Evolutionary conservation across 2,888 invertebrate species (phyloP), one percentile per base, ranked within the genome.

Genomic region (Eilema depressum): DNA sequence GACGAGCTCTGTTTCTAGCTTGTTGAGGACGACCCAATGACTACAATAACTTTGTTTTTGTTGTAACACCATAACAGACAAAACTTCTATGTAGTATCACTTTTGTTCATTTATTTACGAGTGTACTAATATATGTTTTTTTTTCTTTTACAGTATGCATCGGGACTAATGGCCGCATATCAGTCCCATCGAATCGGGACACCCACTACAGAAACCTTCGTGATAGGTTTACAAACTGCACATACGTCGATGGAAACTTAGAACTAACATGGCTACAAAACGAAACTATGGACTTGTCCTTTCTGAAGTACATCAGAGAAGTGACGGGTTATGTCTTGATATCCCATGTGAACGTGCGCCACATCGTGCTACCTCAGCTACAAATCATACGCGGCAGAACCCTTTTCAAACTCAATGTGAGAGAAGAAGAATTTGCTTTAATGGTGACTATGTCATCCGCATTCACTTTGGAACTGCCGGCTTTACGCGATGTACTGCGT

Each of bases 181-280:
- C 98, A 70, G 98, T 98, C 85, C 98, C 98, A 74, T 98, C 98
- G 80, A 98, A 98, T 93, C 97, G 98, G 82, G 97, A 98, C 78
- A 98, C 98, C 87, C 99, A 99, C 95, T 98, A 98, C 96, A 96
- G 98, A 83, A 99, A 99, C 93, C 96, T 99, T 86, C 97, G 98
- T 86, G 98, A 99, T 93, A 97, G 98, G 83, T 99, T 99, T 96
- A 98, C 98, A 81, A 99, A 99, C 95, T 99, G 99, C 95, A 99
- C 99, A 37, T 99, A 99, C 93, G 99, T 99, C 79, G 99, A 99
- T 90, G 99, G 99, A 76, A 99, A 99, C 95, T 96, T 99, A 89
- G 99, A 99, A 95, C 96, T 99, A 82, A 99, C 99, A 76, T 99
- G 99, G 98, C 96, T 99, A 62, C 97, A 98, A 91, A 98, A 98